Evolutionary conservation across 2,113 vertebrate species (phyloP).

Genomic region (Pelodiscus sinensis): DNA sequence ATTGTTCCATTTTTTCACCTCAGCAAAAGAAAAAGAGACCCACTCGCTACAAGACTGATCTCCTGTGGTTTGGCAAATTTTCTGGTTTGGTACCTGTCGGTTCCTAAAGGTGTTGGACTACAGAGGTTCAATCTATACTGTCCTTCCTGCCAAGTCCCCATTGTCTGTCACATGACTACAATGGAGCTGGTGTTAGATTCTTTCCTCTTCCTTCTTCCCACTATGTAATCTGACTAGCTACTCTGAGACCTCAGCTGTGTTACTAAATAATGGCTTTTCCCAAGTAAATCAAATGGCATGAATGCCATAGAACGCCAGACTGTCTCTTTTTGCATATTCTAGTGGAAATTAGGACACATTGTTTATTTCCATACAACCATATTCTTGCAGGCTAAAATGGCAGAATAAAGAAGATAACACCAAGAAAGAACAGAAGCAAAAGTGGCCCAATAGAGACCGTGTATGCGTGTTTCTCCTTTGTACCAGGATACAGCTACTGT

Average conservation of each 20-base stretch:
- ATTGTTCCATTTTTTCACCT: too few species aligned
- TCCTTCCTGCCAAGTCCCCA: neutral
- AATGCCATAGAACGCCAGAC: neutral
- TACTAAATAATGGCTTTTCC: neutral
- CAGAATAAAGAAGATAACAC: neutral
- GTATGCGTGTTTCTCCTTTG: neutral
- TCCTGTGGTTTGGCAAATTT: too few species aligned
- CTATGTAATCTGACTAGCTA: neutral
- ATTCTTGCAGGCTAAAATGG: neutral
- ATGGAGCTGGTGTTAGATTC: neutral
- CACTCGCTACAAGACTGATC: too few species aligned
- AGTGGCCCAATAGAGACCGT: neutral
- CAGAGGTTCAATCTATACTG: neutral
- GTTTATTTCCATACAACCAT: neutral
- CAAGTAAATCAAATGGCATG: neutral
- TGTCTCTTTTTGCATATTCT: neutral
- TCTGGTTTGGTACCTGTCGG: too few species aligned
- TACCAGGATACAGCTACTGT: neutral
- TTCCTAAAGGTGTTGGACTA: too few species aligned
- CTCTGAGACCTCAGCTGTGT: rapidly evolving
- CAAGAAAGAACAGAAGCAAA: neutral
- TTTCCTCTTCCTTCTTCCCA: neutral
- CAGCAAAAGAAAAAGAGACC: too few species aligned
- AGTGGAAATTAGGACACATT: neutral
- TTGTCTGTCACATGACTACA: neutral